Percentiles rank a stretch among this genome's conserved stretches.
Evolutionary conservation across 2,888 invertebrate genomes (phyloP).

Genomic region (Embidobia sp.): DNA sequence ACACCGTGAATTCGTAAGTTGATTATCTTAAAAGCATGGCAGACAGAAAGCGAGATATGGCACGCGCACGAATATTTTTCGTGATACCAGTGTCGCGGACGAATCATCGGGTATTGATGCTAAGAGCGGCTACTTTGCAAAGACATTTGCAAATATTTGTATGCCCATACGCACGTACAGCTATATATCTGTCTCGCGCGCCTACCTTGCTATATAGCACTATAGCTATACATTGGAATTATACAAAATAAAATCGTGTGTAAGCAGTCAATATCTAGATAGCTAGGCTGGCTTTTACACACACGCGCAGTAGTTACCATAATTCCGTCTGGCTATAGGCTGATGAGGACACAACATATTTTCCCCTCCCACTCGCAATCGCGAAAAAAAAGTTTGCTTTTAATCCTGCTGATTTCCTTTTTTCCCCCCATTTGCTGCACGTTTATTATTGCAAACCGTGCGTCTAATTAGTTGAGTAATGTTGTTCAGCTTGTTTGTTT

Average conservation of each 20-base stretch:
- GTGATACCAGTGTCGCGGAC: constrained; percentile 6
- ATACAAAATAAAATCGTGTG: constrained; percentile 59
- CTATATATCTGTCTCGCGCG: constrained; percentile 28
- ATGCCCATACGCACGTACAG: constrained; percentile 19
- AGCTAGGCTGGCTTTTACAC: constrained; percentile 49
- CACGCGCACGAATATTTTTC: constrained; percentile 49
- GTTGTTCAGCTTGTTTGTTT: too few relatives aligned
- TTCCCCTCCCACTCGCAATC: background rate
- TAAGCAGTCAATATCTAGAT: constrained; percentile 63
- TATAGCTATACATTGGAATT: constrained; percentile 37
- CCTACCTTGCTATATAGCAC: constrained; percentile 22
- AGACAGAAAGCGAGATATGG: constrained; percentile 45
- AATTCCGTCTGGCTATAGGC: constrained; percentile 39
- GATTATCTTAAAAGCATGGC: constrained; percentile 54
- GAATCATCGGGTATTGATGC: constrained; percentile 12
- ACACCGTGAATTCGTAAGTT: constrained; percentile 46
- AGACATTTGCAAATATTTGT: constrained; percentile 27
- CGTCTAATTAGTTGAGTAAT: too few relatives aligned
- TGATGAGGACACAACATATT: constrained; percentile 7
- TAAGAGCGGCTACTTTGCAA: constrained; percentile 15
- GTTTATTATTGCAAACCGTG: too few relatives aligned
- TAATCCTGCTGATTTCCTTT: too few relatives aligned
- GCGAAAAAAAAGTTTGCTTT: background rate
- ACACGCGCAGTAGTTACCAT: constrained; percentile 59
- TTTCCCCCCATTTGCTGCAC: too few relatives aligned